phyloP scores from a whole-genome alignment of 2,797 vertebrate genomes.

The Ctenosaura bakeri region DNA sequence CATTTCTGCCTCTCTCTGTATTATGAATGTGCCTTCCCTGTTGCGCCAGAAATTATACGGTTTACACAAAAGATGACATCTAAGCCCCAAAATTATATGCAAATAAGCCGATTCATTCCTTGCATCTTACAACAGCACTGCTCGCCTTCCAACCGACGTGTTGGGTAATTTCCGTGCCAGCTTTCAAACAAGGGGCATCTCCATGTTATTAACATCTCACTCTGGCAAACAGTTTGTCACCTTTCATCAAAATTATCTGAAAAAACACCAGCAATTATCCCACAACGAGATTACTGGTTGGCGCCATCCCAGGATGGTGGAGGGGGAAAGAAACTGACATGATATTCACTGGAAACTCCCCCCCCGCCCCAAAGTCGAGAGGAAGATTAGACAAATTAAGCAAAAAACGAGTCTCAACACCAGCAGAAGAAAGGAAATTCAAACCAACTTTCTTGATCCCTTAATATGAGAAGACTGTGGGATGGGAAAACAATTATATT shows the following conservation, averaged over 20 bases:
- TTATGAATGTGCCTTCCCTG: slow-evolving; percentile 57
- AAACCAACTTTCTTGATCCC: slow-evolving; percentile 38
- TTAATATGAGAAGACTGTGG: not conserved
- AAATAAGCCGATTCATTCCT: slow-evolving; percentile 71
- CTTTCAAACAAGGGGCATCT: slow-evolving; percentile 76
- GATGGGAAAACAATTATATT: not conserved
- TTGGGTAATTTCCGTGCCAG: slow-evolving; percentile 69
- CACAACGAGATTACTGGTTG: slow-evolving; percentile 77
- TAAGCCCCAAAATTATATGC: slow-evolving; percentile 79
- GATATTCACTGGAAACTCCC: slow-evolving; percentile 50
- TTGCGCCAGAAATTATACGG: slow-evolving; percentile 75
- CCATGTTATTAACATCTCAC: slow-evolving; percentile 81
- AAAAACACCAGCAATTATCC: slow-evolving; percentile 85
- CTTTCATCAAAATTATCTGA: slow-evolving; percentile 79
- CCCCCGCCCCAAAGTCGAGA: slow-evolving; percentile 42
- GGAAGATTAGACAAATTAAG: not conserved
- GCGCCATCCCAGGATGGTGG: slow-evolving; percentile 66
- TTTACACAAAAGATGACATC: slow-evolving; percentile 74
- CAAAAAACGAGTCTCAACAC: slow-evolving; percentile 24
- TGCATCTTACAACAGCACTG: slow-evolving; percentile 55
- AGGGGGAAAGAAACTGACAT: slow-evolving; percentile 53
- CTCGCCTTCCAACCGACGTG: slow-evolving; percentile 71
- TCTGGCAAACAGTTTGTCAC: slow-evolving; percentile 76
- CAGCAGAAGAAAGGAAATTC: slow-evolving; percentile 26
- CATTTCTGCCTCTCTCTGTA: slow-evolving; percentile 54